Evolutionary conservation across 2,888 invertebrate species (phyloP).

Genomic region (Drosophila fungiperda): DNA sequence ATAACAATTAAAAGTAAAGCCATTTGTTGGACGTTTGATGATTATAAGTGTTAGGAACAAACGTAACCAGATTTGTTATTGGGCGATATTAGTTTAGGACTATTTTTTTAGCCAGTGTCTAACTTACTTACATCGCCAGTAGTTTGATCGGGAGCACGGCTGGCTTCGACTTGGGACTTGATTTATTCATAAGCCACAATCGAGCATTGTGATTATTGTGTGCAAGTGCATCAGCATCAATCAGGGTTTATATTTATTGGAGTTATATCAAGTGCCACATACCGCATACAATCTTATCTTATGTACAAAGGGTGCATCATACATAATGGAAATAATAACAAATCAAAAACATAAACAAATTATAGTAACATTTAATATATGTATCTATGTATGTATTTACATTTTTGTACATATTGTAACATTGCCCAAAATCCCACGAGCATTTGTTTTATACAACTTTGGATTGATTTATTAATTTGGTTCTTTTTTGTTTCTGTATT

Average conservation of each 20-base stretch:
- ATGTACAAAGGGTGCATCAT: constrained; percentile 79
- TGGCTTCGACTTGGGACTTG: constrained; percentile 87
- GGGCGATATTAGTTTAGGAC: constrained; percentile 21
- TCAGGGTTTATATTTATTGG: constrained; percentile 43
- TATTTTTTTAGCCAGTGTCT: constrained; percentile 18
- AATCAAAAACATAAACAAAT: constrained; percentile 56
- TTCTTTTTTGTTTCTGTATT: not conserved
- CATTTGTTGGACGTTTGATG: not conserved
- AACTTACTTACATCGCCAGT: constrained; percentile 91
- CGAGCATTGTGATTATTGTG: constrained; percentile 41
- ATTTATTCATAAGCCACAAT: constrained; percentile 58
- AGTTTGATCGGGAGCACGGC: constrained; percentile 93
- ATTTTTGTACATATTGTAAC: constrained; percentile 16
- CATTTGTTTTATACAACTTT: constrained; percentile 27
- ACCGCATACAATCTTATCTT: constrained; percentile 66
- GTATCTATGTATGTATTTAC: constrained; percentile 8
- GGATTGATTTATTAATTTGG: not conserved
- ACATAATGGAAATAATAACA: constrained; percentile 59
- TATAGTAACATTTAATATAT: constrained; percentile 15
- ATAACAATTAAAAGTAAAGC: constrained; percentile 1
- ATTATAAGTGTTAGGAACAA: constrained; percentile 13
- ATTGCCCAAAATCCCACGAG: constrained; percentile 16
- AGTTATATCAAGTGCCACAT: constrained; percentile 68
- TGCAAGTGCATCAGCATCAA: constrained; percentile 49
- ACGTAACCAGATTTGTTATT: constrained; percentile 20